A percentile compares a stretch with the other conserved stretches of the same genome.
Evolutionary conservation across 2,888 invertebrate species (phyloP).

Genomic region (Andricus curvator): DNA sequence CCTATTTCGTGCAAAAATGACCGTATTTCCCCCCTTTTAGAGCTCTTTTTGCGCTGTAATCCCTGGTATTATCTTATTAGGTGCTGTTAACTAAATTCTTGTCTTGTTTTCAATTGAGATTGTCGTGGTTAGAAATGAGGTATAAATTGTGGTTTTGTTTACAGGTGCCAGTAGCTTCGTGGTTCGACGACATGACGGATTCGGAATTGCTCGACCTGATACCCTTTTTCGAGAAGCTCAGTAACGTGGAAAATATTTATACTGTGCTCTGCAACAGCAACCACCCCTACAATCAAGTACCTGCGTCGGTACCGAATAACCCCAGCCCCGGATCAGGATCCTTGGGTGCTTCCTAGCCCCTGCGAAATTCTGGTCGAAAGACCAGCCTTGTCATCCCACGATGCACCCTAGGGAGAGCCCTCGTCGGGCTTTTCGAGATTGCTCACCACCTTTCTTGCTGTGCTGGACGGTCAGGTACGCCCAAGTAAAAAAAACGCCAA

Average conservation of each 20-base stretch:
- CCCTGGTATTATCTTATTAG: no score
- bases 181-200: conserved; percentile 99
- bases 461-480: conserved; percentile 46
- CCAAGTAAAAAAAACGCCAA: conserved; percentile 41
- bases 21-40: no score
- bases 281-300: conserved; percentile 86
- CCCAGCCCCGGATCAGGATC: conserved; percentile 68
- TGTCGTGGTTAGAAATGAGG: neutral
- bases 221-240: conserved; percentile 98
- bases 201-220: conserved; percentile 97
- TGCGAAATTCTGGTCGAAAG: conserved; percentile 71
- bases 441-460: conserved; percentile 63
- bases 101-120: neutral
- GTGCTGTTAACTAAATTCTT: no score
- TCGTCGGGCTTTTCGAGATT: conserved; percentile 69
- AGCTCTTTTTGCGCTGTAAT: no score
- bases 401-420: conserved; percentile 72
- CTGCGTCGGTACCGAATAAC: conserved; percentile 62
- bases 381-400: conserved; percentile 70
- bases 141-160: conserved; percentile 76
- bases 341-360: conserved; percentile 76
- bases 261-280: conserved; percentile 95
- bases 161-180: conserved; percentile 98
- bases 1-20: no score
- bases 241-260: conserved; percentile 98